Conservation (phyloP, 2,888 invertebrate genomes). For the Tryphoninae sp. region DNA sequence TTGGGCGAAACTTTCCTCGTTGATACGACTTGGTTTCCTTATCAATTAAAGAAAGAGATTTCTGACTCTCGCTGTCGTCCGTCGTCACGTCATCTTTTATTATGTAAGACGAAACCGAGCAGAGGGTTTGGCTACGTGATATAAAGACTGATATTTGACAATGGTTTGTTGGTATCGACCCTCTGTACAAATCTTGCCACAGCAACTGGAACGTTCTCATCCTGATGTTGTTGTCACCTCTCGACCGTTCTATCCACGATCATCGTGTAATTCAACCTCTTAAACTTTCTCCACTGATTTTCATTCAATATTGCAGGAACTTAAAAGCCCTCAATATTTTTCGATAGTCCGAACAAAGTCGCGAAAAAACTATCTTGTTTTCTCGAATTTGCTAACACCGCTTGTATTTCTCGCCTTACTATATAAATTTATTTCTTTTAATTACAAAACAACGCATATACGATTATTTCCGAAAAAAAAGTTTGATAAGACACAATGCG, state of each 20-base stretch:
- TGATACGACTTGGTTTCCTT: not conserved
- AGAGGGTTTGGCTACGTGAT: slow-evolving; percentile 28
- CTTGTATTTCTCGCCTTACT: too few species aligned
- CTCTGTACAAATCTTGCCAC: slow-evolving; percentile 65
- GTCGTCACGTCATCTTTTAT: not conserved
- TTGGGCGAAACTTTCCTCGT: not conserved
- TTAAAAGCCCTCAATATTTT: not conserved
- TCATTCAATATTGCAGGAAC: not conserved
- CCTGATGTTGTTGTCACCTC: not conserved
- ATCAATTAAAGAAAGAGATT: not conserved
- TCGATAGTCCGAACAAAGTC: not conserved
- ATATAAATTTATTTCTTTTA: too few species aligned
- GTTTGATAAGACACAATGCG: too few species aligned
- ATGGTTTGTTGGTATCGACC: slow-evolving; percentile 78
- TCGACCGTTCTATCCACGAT: not conserved
- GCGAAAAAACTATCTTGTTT: not conserved
- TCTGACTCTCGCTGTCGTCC: not conserved
- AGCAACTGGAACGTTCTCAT: not conserved
- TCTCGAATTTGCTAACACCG: not conserved
- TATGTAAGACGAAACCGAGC: not conserved
- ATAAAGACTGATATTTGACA: slow-evolving; percentile 69
- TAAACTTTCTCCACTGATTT: not conserved
- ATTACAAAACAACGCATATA: not conserved
- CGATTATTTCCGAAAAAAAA: too few species aligned
- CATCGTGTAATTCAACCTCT: not conserved